Conservation (phyloP, 2,113 vertebrate species). For the Gulo gulo region DNA sequence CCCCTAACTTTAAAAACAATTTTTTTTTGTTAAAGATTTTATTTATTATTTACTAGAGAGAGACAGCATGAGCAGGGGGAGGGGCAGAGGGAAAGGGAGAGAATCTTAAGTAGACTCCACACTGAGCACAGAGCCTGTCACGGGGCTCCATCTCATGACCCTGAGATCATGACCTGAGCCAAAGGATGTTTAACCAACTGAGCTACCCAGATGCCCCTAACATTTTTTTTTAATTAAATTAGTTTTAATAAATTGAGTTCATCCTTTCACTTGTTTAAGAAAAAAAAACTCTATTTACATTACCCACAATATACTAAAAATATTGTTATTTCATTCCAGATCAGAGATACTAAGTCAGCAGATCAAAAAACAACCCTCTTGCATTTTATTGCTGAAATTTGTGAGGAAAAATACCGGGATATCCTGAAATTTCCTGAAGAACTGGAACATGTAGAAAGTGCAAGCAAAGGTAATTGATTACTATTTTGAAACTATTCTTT, state of each 20-base stretch:
- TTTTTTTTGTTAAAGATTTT: not conserved
- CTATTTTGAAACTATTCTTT: not conserved
- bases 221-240: not conserved
- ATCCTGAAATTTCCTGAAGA: slow-evolving; percentile 96
- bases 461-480: slow-evolving; percentile 92
- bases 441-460: slow-evolving; percentile 92
- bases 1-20: not conserved
- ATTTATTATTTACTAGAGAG: not conserved
- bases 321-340: slow-evolving; percentile 81
- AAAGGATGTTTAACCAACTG: not conserved
- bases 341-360: slow-evolving; percentile 95
- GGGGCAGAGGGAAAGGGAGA: not conserved
- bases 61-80: not conserved
- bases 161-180: not conserved
- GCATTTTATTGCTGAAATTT: slow-evolving; percentile 94
- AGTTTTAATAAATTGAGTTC: not conserved
- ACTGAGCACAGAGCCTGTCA: not conserved
- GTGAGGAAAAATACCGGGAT: slow-evolving; percentile 89
- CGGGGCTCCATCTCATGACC: not conserved
- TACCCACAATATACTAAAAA: not conserved
- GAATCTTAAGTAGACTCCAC: not conserved
- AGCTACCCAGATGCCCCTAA: not conserved
- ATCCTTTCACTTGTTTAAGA: not conserved
- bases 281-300: not conserved
- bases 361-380: slow-evolving; percentile 93